Evolutionary conservation across 2,888 invertebrate genomes (phyloP).

Genomic region (Epirrita christyi): DNA sequence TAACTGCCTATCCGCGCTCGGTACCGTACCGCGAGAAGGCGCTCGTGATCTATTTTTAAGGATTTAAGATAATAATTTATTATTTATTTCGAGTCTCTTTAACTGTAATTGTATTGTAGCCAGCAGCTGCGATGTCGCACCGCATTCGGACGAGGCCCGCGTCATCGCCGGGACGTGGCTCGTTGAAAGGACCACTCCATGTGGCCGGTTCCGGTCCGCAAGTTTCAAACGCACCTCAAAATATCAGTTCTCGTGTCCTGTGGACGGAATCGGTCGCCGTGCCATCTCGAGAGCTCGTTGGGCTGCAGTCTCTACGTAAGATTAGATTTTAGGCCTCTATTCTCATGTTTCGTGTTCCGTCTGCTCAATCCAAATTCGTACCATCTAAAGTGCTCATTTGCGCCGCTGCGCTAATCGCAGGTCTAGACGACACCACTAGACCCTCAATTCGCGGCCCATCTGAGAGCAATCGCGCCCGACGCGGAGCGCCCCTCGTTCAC

Average conservation of each 20-base stretch:
- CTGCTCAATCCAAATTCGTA: conserved; percentile 36
- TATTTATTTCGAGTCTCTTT: conserved; percentile 85
- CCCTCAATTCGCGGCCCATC: conserved; percentile 62
- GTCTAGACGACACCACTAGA: conserved; percentile 51
- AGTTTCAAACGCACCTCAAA: conserved; percentile 37
- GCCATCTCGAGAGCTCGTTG: conserved; percentile 60
- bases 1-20: conserved; percentile 83
- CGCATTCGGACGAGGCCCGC: conserved; percentile 79
- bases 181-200: conserved; percentile 48
- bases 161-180: conserved; percentile 75
- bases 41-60: conserved; percentile 85
- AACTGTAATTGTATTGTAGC: conserved; percentile 78
- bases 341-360: conserved; percentile 41
- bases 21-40: conserved; percentile 83
- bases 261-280: conserved; percentile 58
- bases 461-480: conserved; percentile 60
- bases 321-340: conserved; percentile 21
- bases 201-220: conserved; percentile 56
- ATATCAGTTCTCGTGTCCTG: conserved; percentile 37
- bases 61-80: conserved; percentile 85
- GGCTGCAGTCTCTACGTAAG: conserved; percentile 43
- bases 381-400: conserved; percentile 49
- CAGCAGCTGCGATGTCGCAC: conserved; percentile 79
- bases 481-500: conserved; percentile 45
- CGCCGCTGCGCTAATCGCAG: conserved; percentile 49